phyloP scores from a whole-genome alignment of 2,113 vertebrate genomes.

The Dasyornis broadbenti region DNA sequence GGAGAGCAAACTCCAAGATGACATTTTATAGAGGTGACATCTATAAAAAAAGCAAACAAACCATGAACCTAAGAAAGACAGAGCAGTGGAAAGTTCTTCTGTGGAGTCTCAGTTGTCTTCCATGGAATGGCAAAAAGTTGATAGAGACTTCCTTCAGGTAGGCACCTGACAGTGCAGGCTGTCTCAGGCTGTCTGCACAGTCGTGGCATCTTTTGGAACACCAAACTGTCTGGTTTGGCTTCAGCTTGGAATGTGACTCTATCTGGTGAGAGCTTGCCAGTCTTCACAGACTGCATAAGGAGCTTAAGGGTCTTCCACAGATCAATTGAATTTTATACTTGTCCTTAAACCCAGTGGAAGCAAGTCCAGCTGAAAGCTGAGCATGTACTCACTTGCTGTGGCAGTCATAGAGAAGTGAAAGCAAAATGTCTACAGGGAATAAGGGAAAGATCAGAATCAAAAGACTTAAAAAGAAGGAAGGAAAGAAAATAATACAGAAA shows the following conservation, averaged over 20 bases:
- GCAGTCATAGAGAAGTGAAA: not conserved
- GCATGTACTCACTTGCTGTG: not conserved
- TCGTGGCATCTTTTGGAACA: not conserved
- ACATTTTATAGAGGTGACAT: no score
- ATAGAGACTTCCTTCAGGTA: not conserved
- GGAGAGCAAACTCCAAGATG: not conserved
- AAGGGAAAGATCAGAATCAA: not conserved
- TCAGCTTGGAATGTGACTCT: not conserved
- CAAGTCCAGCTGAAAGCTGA: not conserved
- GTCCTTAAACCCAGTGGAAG: not conserved
- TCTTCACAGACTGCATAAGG: not conserved
- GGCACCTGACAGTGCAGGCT: not conserved
- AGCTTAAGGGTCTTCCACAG: not conserved
- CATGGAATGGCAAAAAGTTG: not conserved
- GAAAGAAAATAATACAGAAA: not conserved
- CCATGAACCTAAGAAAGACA: not conserved
- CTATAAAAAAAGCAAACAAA: not conserved
- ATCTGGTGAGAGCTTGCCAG: not conserved
- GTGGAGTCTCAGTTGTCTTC: accelerated
- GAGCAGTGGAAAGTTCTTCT: not conserved
- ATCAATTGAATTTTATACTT: not conserved
- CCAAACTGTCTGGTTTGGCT: not conserved
- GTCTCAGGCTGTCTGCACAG: not conserved
- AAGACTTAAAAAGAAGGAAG: not conserved
- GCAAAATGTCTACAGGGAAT: not conserved